A percentile compares a stretch with the other conserved stretches of the same genome.
Conservation (phyloP, 2,113 vertebrate genomes). For the Mus spicilegus region DNA sequence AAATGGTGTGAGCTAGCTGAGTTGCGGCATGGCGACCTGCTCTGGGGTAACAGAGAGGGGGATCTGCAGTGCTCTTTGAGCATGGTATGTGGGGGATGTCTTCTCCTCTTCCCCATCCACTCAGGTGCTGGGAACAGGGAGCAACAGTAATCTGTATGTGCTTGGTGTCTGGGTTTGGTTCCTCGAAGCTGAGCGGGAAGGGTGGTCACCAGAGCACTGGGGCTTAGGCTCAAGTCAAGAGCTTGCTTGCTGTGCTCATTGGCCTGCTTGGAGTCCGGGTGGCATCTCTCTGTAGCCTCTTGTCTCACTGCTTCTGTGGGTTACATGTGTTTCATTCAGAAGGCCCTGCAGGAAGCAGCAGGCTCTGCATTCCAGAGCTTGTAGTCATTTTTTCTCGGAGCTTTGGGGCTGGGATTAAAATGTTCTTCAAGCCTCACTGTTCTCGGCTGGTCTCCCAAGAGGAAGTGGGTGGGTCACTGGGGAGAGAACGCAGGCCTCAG, state of each 20-base stretch:
- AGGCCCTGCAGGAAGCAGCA: constrained; percentile 77
- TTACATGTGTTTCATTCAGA: constrained; percentile 82
- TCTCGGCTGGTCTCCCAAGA: constrained; percentile 74
- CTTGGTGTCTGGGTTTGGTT: constrained; percentile 63
- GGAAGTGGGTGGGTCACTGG: constrained; percentile 75
- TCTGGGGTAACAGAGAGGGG: not conserved
- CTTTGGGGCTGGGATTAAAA: constrained; percentile 69
- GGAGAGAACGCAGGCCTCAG: constrained; percentile 57
- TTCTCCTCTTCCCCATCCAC: not conserved
- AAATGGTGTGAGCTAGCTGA: not conserved
- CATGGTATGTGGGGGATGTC: not conserved
- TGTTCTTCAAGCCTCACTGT: constrained; percentile 72
- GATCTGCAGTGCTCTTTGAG: not conserved
- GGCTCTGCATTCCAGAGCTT: constrained; percentile 77
- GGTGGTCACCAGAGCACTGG: constrained; percentile 21
- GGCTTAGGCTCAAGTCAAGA: constrained; percentile 67
- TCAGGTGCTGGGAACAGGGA: not conserved
- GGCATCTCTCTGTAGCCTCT: not conserved
- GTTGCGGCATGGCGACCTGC: not conserved
- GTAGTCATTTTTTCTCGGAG: constrained; percentile 77
- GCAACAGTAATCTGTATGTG: not conserved
- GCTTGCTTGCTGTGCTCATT: constrained; percentile 70
- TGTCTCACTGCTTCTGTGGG: constrained; percentile 76
- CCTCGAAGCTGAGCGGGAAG: constrained; percentile 53
- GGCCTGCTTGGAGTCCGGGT: not conserved